A percentile compares a stretch with the other conserved stretches of the same genome.
phyloP scores from a whole-genome alignment of 2,113 vertebrate genomes.

The Pterocles burchelli region DNA sequence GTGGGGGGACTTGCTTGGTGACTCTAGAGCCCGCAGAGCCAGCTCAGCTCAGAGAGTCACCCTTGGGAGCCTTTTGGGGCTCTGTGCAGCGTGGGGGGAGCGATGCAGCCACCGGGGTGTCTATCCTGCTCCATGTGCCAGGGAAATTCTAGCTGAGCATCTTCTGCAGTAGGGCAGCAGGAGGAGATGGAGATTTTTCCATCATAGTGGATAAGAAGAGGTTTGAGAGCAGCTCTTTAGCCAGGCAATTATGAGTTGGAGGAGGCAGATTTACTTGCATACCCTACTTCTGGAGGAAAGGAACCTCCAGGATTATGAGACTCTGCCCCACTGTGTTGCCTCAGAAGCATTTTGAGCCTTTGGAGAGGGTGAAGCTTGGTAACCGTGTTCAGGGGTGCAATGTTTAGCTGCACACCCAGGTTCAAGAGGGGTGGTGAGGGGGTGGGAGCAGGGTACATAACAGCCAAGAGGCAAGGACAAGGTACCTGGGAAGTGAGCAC shows the following conservation, averaged over 20 bases:
- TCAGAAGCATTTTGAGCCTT: neutral
- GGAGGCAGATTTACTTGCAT: neutral
- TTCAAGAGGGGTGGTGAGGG: neutral
- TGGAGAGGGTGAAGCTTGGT: neutral
- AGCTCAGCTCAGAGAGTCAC: neutral
- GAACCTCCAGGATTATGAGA: neutral
- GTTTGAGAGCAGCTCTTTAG: neutral
- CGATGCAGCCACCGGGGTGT: neutral
- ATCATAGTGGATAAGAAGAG: neutral
- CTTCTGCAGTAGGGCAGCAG: neutral
- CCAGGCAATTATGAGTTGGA: neutral
- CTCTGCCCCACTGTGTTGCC: neutral
- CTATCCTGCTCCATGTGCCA: neutral
- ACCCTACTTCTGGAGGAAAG: neutral
- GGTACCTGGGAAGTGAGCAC: neutral
- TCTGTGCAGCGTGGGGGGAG: accelerated
- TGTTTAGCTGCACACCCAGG: neutral
- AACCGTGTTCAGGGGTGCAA: neutral
- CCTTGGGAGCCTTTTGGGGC: neutral
- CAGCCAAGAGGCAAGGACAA: neutral
- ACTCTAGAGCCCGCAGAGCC: neutral
- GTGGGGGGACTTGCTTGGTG: accelerated
- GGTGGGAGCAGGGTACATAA: neutral
- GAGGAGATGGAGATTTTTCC: neutral
- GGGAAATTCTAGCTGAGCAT: neutral